A percentile compares a stretch with the other conserved stretches of the same genome.
Conservation (phyloP, 2,113 vertebrate species). For the Sporophila hypoxantha region DNA sequence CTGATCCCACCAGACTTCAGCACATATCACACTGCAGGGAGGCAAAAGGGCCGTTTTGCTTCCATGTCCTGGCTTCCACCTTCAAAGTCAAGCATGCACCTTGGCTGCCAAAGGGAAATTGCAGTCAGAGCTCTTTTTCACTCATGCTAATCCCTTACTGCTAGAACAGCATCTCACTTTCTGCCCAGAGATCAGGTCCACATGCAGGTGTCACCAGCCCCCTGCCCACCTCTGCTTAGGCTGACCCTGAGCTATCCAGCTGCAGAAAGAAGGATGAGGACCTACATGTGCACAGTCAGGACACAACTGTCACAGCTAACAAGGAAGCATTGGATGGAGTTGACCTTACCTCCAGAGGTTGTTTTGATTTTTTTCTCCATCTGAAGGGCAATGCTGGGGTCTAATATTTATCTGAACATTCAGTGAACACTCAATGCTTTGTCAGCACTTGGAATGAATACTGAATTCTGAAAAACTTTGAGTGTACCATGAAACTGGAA, state of each 20-base stretch:
- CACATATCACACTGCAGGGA: not conserved
- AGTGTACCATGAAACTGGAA: constrained; percentile 53
- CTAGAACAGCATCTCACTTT: not conserved
- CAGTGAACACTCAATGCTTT: constrained; percentile 51
- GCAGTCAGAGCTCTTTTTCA: not conserved
- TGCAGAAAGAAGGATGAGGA: not conserved
- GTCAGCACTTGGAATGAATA: constrained; percentile 40
- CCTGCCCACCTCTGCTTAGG: rapidly evolving
- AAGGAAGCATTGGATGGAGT: not conserved
- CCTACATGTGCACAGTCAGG: not conserved
- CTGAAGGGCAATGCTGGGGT: not conserved
- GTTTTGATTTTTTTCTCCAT: constrained; percentile 14
- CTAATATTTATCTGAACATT: constrained; percentile 46
- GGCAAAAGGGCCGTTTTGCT: not conserved
- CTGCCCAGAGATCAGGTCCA: not conserved
- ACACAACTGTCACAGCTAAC: not conserved
- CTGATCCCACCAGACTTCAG: not conserved
- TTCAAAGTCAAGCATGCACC: not conserved
- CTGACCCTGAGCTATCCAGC: rapidly evolving
- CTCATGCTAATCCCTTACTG: not conserved
- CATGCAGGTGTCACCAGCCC: not conserved
- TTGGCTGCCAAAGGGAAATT: constrained; percentile 37
- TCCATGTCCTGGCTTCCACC: not conserved
- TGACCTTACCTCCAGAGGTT: constrained; percentile 13
- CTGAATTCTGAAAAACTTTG: constrained; percentile 52